Evolutionary conservation across 2,888 invertebrate genomes (phyloP), one percentile per base, ranked within the genome.

Genomic region (Microplitis deprimator): DNA sequence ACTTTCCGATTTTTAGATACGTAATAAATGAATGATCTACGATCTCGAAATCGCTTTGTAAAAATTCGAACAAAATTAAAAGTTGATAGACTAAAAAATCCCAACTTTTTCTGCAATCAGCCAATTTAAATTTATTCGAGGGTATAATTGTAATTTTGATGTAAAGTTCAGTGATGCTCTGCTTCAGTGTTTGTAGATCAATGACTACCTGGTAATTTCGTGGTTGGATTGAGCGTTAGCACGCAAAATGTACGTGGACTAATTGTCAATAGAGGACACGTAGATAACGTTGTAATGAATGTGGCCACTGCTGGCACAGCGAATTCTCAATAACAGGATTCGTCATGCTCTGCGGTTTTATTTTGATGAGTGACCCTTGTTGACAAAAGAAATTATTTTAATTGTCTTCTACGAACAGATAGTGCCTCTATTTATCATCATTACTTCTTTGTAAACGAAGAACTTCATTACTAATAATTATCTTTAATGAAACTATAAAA

Each of bases 231-330:
- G 68, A 70, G 71, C 74, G 73, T 76, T 76, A 75, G 64, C 78
- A 77, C 77, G 79, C 79, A 69, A 81, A 62, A 71, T 64, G 76
- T 60, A 64, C 68, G 75, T 75, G 75, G 73, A 79, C 76, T 79
- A 80, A 81, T 81, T 79, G 79, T 79, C 79, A 75, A 80, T 80
- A 77, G 77, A 61, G 75, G 75, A 68, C 78, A 79, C 78, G 80
- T 78, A 81, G 71, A 40, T 64, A 62, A 16, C 61, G 39, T 70
- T 68, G 79, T 75, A 78, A 80, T 75, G 79, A 74, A 80, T 80
- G 79, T 77, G 70, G 68, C 72, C 41, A 39, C 65, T 64, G 78
- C 78, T 75, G 75, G 67, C 77, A 71, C 75, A 80, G 77, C 79
- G 73, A 75, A 80, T 79, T 79, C 77, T 76, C 73, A 68, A 62